These are phyloP conservation scores for Jordanella pulchra DNA, from an alignment of 2,797 vertebrate genomes.

Conservation along the genomic window DNA sequence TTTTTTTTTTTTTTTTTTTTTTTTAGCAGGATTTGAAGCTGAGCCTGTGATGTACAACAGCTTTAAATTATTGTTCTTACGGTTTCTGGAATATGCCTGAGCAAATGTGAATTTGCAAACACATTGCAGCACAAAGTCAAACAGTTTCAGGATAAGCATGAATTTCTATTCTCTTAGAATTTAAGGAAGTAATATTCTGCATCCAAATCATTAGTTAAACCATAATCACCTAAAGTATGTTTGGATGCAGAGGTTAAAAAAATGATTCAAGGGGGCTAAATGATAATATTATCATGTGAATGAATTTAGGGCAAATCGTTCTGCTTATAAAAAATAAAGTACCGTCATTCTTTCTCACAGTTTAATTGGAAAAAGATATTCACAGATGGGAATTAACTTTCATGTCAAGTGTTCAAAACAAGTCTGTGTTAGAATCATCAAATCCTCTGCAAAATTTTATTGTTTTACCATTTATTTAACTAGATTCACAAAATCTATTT, in stretches of 20 bases:
- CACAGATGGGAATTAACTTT: neutral
- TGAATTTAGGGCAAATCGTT: neutral
- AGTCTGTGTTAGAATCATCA: neutral
- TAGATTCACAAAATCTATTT: no score
- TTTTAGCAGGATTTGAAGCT: slow-evolving; percentile 48
- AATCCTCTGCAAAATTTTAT: neutral
- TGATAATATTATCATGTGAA: slow-evolving; percentile 6
- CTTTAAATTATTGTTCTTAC: slow-evolving; percentile 56
- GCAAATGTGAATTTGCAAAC: slow-evolving; percentile 43
- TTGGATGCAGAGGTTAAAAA: slow-evolving; percentile 21
- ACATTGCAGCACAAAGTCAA: slow-evolving; percentile 27
- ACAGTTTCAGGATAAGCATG: slow-evolving; percentile 32
- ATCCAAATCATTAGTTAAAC: slow-evolving; percentile 24
- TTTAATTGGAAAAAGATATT: slow-evolving; percentile 1
- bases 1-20: no score
- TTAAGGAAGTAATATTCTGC: slow-evolving; percentile 30
- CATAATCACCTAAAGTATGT: slow-evolving; percentile 31
- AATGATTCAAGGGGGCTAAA: no score
- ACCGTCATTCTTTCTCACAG: neutral
- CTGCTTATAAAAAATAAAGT: neutral
- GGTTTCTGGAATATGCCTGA: slow-evolving; percentile 31
- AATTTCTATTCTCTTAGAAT: slow-evolving; percentile 21
- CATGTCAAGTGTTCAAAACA: neutral
- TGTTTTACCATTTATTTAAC: neutral
- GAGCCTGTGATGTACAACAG: slow-evolving; percentile 57